A percentile compares a stretch with the other conserved stretches of the same genome.
These are phyloP conservation scores for Ariopsis seemanni DNA, from an alignment of 2,113 vertebrate species.

Conservation along the genomic window DNA sequence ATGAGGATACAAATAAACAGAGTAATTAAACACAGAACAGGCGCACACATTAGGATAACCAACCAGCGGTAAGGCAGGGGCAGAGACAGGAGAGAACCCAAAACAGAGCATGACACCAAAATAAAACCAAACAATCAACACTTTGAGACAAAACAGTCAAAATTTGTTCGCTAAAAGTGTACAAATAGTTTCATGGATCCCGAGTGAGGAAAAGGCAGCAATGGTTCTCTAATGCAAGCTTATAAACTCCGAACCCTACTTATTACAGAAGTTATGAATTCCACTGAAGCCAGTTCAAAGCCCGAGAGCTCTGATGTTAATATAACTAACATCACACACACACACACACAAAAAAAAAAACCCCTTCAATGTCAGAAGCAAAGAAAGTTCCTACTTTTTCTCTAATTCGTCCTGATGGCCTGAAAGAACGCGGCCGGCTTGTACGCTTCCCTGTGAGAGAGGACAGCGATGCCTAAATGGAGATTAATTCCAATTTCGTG, in stretches of 20 bases:
- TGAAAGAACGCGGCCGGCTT: constrained; percentile 93
- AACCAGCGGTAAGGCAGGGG: not conserved
- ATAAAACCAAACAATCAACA: not conserved
- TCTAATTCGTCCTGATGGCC: constrained; percentile 98
- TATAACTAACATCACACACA: constrained; percentile 41
- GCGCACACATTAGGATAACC: not conserved
- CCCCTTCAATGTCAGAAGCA: constrained; percentile 19
- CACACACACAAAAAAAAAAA: not conserved
- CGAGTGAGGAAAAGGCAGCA: not conserved
- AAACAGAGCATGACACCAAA: not conserved
- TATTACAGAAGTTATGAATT: constrained; percentile 41
- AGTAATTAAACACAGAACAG: not conserved
- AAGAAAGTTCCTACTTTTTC: constrained; percentile 78
- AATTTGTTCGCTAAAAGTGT: not conserved
- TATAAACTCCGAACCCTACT: constrained; percentile 2
- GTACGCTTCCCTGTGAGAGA: constrained; percentile 91
- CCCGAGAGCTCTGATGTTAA: constrained; percentile 30
- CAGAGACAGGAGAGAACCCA: not conserved
- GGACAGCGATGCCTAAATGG: constrained; percentile 97
- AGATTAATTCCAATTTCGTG: constrained; percentile 99
- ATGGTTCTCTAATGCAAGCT: not conserved
- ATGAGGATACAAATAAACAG: not conserved
- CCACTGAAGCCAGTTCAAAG: constrained; percentile 45
- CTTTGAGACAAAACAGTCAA: too few species aligned
- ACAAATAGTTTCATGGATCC: not conserved